Base-by-base conservation (phyloP, 23 tunicate species). In the Trididemnum nubilum region DNA sequence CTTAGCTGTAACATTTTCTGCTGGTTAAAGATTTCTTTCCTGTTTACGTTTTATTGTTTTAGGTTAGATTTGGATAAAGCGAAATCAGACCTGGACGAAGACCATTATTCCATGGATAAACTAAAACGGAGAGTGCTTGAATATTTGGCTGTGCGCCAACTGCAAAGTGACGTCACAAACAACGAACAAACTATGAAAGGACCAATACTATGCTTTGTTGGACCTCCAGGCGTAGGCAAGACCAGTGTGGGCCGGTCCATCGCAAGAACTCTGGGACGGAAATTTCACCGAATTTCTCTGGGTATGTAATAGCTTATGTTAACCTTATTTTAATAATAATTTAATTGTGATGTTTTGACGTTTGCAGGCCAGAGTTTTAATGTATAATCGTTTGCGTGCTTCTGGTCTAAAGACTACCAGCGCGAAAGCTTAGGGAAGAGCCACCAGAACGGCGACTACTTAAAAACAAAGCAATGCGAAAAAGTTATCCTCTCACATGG, bases 201-300 rank as follows among this genome's bases (percentile, higher is more conserved):
- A 34, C 92, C 86, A n/a, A 87, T 87, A 21, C 49, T 87, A 35
- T 87, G 92, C 49, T 81, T 87, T 49, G 86, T 87, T 34, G 92
- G 92, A 15, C 92, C 92, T 0, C 92, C 92, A 0, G 92, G 92
- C 12, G 86, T 87, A 9, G 92, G 92, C 21, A 87, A 87, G 35
- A 87, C 92, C 33, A 81, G 86, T 44, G 76, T 87, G 0, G 92
- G 86, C 2, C 32, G 82, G 33, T 87, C 92, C 12, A 87, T 87
- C 34, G 92, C 92, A 0, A 33, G 71, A 22, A 77, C 92, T 27
- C 81, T 87, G 35, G 92, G 92, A 1, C 65, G 92, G 63, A 87
- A 87, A 57, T 87, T 81, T 74, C 92, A 87, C 32, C 65, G 92
- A 36, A 87, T 87, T 21, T 78, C 92, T 22, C 51, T 87, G 2